Conservation (phyloP, 2,888 invertebrate genomes). For the Lithophane ornitopus region DNA sequence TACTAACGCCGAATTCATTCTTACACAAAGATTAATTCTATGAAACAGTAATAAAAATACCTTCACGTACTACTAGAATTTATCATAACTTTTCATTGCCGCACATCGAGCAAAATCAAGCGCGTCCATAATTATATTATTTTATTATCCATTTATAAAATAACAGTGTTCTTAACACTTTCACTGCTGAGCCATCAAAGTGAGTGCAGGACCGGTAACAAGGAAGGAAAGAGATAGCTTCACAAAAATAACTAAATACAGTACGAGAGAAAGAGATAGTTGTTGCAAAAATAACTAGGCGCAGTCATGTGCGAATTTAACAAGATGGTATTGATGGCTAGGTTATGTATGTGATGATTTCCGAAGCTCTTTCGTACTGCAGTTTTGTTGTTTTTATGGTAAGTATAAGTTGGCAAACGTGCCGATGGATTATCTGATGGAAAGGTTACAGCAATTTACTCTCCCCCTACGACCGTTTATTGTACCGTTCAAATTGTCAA, state of each 20-base stretch:
- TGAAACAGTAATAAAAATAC: slow-evolving; percentile 32
- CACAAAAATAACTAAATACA: slow-evolving; percentile 22
- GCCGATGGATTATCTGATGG: not conserved
- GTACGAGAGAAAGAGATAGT: slow-evolving; percentile 21
- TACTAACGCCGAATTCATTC: not conserved
- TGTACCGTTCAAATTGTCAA: slow-evolving; percentile 15
- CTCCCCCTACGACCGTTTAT: slow-evolving; percentile 5
- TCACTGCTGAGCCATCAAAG: slow-evolving; percentile 47
- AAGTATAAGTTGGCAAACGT: not conserved
- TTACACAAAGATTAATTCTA: not conserved
- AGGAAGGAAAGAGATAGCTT: slow-evolving; percentile 36
- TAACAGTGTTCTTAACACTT: slow-evolving; percentile 60
- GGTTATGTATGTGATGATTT: slow-evolving; percentile 3
- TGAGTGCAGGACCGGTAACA: slow-evolving; percentile 38
- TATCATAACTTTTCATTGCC: slow-evolving; percentile 15
- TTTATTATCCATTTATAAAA: slow-evolving; percentile 59
- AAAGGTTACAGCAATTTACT: slow-evolving; percentile 43
- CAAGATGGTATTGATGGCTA: slow-evolving; percentile 27
- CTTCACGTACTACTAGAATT: slow-evolving; percentile 27
- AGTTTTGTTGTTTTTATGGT: not conserved
- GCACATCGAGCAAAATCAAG: slow-evolving; percentile 32
- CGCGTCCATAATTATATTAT: slow-evolving; percentile 61
- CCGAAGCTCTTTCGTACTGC: not conserved
- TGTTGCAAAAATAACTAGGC: slow-evolving; percentile 6
- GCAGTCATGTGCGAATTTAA: slow-evolving; percentile 55